Evolutionary conservation across 2,797 vertebrate genomes (phyloP).

Genomic region (Poeciliopsis paucimaculata): DNA sequence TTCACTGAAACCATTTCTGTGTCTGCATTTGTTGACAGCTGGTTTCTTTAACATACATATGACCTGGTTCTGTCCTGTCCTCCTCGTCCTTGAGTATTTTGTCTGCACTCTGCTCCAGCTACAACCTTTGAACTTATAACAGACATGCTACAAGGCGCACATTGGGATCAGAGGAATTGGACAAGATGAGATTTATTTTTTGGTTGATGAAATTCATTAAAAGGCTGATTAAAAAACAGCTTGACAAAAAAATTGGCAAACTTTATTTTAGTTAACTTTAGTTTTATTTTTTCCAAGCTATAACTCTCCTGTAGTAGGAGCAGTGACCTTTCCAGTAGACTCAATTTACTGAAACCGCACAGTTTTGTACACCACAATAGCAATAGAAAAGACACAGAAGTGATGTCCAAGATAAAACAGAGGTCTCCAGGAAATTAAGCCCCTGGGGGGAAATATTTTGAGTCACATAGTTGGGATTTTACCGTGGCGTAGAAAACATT

Average conservation of each 20-base stretch:
- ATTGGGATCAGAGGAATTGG: not conserved
- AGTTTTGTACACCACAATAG: not conserved
- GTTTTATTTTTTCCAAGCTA: not conserved
- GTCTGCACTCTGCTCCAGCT: not conserved
- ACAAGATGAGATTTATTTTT: not conserved
- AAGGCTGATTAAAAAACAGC: not conserved
- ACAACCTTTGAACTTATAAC: not conserved
- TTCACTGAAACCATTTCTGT: not conserved
- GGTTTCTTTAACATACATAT: not conserved
- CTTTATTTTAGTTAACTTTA: not conserved
- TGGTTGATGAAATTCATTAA: not conserved
- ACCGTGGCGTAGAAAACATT: not conserved
- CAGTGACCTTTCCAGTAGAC: not conserved
- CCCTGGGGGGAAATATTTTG: not conserved
- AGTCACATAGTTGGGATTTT: not conserved
- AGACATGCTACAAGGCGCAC: not conserved
- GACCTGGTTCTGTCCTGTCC: not conserved
- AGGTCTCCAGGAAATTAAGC: not conserved
- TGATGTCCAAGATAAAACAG: not conserved
- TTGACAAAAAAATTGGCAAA: not conserved
- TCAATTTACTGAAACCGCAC: not conserved
- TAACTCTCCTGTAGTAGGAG: not conserved
- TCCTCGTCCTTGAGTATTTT: not conserved
- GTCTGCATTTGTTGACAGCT: not conserved
- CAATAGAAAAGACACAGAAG: not conserved